A percentile compares a stretch with the other conserved stretches of the same genome.
These are phyloP conservation scores for Oscheius sp. DNA, from an alignment of 1,140 invertebrate genomes.

Conservation along the genomic window DNA sequence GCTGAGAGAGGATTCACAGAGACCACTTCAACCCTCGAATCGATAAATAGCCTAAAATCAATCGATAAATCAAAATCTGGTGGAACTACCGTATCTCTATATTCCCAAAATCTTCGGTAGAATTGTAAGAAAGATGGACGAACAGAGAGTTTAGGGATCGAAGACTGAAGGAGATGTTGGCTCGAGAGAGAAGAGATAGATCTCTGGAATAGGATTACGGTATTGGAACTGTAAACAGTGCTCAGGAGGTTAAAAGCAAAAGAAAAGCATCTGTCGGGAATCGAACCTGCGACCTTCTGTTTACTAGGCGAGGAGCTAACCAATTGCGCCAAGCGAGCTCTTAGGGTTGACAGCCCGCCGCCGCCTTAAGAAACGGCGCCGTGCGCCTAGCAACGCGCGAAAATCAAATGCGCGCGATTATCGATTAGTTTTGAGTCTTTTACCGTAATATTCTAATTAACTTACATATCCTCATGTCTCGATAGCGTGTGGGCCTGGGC, in stretches of 20 bases:
- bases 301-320: no score
- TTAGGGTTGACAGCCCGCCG: no score
- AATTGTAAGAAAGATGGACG: constrained; percentile 26
- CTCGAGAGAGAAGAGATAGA: constrained; percentile 32
- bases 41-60: constrained; percentile 31
- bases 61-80: background rate
- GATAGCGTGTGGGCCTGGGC: constrained; percentile 23
- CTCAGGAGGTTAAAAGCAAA: no score
- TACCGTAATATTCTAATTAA: background rate
- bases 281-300: no score
- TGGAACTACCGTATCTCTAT: background rate
- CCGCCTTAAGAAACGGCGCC: no score
- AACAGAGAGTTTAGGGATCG: constrained; percentile 34
- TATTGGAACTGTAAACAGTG: background rate
- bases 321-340: no score
- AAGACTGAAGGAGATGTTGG: constrained; percentile 28
- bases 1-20: constrained; percentile 24
- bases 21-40: constrained; percentile 36
- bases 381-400: background rate
- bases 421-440: background rate
- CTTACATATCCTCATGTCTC: constrained; percentile 22
- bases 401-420: background rate
- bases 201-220: constrained; percentile 17
- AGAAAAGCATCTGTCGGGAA: no score
- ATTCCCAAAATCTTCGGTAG: constrained; percentile 8